Percentiles rank a stretch among this genome's conserved stretches.
Evolutionary conservation across 2,888 invertebrate species (phyloP).

Genomic region (Omphaloscelis lunosa): DNA sequence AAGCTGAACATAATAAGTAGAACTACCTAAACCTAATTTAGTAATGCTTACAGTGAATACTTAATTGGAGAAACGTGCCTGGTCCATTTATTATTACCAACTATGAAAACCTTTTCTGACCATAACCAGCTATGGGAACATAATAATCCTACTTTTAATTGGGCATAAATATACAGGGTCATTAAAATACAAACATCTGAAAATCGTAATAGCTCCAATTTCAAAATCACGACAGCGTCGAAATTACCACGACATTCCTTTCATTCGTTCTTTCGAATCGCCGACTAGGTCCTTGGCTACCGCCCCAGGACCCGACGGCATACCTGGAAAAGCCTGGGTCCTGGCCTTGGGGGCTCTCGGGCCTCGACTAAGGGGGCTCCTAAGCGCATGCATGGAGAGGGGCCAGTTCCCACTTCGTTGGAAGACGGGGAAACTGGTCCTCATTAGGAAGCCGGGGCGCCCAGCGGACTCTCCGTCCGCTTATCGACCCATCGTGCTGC

Average conservation of each 20-base stretch:
- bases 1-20: neutral
- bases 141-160: neutral
- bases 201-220: conserved; percentile 22
- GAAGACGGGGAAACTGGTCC: too few relatives aligned
- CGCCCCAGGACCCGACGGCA: too few relatives aligned
- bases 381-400: too few relatives aligned
- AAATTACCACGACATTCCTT: conserved; percentile 4
- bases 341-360: too few relatives aligned
- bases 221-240: neutral
- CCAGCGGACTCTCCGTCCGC: too few relatives aligned
- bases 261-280: neutral
- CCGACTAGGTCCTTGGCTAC: conserved; percentile 5
- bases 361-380: too few relatives aligned
- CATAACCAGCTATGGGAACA: neutral
- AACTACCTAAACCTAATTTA: neutral
- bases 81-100: neutral
- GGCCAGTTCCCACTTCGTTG: too few relatives aligned
- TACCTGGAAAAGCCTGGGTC: too few relatives aligned
- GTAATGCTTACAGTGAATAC: neutral
- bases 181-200: neutral
- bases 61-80: neutral
- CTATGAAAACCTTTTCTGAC: neutral
- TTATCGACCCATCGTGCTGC: too few relatives aligned
- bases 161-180: neutral
- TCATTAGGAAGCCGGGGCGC: too few relatives aligned